Base-by-base conservation (phyloP, 2,797 vertebrate species). In the Varecia variegata region DNA sequence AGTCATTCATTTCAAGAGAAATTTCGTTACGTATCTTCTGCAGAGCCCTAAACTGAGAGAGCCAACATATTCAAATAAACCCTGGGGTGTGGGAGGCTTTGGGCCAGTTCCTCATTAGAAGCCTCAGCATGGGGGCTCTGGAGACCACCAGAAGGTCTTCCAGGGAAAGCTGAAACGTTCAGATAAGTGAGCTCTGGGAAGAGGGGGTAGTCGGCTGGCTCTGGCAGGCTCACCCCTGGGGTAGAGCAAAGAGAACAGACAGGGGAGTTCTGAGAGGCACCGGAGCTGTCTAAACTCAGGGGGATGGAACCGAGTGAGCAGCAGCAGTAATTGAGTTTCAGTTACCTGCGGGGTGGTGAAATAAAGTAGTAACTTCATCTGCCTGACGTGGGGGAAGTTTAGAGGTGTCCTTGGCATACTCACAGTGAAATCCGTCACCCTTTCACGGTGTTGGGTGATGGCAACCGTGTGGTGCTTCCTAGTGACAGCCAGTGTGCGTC, bases 241-340 rank as follows among this genome's bases (percentile, higher is more conserved):
- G 97, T 30, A 93, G n/a, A 98, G 96, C 85, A 97, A 97, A 96
- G 73, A 93, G 83, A 97, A 90, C 81, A 97, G 93, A 97, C 76
- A 56, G 95, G 95, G 95, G 97, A 97, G 97, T 97, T 98, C 97
- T 97, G 97, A 98, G 95, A 96, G 93, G 96, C 93, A 65, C 87
- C 5, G 8, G 96, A 71, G 97, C 97, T 80, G 77, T 88, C 97
- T 97, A 98, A 98, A 98, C 97, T 95, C 97, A 87, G 96, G 97
- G 97, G 97, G 97, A 96, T 18, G 96, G 96, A 93, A 96, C 95
- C 25, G 38, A 93, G 94, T 62, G 94, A 85, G 96, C 93, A 30
- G 96, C 89, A 32, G 91, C 40, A 9, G 96, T 98, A 97, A 98
- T 97, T 97, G 97, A 98, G 97, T 97, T 96, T 97, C 97, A 97